Conservation (phyloP, 2,113 vertebrate genomes). For the Peucedramus taeniatus region DNA sequence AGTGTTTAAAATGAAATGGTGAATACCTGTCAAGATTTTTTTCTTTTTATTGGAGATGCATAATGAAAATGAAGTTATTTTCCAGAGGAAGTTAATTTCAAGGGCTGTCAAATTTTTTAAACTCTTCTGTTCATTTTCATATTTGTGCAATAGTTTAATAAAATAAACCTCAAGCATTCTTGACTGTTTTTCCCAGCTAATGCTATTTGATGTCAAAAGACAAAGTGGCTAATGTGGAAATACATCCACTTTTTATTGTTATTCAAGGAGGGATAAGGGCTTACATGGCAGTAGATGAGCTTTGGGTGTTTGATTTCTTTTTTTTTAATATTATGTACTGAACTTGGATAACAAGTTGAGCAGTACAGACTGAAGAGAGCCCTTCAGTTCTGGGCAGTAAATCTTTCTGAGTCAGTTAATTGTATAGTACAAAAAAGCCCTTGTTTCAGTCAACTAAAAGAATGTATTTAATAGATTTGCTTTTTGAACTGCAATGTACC, state of each 20-base stretch:
- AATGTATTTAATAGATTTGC: neutral
- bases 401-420: neutral
- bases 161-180: neutral
- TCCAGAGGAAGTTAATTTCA: conserved; percentile 51
- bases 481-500: neutral
- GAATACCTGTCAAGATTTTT: conserved; percentile 58
- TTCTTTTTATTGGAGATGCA: neutral
- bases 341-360: neutral
- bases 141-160: conserved; percentile 11
- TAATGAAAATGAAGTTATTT: conserved; percentile 56
- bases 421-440: neutral
- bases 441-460: neutral
- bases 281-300: neutral
- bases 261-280: neutral
- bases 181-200: conserved; percentile 29
- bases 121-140: neutral
- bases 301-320: neutral
- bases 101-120: conserved; percentile 14
- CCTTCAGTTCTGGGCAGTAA: neutral
- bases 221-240: conserved; percentile 24
- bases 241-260: neutral
- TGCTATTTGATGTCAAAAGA: conserved; percentile 26
- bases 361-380: neutral
- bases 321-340: neutral
- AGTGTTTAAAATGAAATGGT: conserved; percentile 67